Evolutionary conservation across 2,113 vertebrate genomes (phyloP).

Genomic region (Asarcornis scutulata): DNA sequence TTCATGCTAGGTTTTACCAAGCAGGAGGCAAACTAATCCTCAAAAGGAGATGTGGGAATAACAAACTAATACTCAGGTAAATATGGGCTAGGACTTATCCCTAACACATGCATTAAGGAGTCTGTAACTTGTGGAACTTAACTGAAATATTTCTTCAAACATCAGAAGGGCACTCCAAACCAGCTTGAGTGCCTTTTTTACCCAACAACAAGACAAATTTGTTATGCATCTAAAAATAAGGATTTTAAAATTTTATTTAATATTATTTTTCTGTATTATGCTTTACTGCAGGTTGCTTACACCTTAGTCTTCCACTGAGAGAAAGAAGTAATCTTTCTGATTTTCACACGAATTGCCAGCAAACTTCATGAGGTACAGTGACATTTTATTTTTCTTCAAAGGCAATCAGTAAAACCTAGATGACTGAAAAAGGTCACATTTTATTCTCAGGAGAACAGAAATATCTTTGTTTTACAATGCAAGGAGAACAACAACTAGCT

Average conservation of each 20-base stretch:
- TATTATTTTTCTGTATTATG: background rate
- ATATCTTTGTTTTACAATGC: background rate
- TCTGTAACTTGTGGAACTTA: background rate
- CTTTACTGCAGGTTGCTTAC: background rate
- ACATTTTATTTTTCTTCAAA: conserved; percentile 45
- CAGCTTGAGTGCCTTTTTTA: background rate
- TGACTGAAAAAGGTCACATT: conserved; percentile 27
- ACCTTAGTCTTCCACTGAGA: background rate
- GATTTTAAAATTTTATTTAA: background rate
- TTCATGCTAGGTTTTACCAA: background rate
- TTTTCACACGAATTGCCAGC: background rate
- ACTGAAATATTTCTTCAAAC: background rate
- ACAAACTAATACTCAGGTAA: background rate
- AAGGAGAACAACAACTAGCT: background rate
- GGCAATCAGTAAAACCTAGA: background rate
- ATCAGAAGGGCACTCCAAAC: background rate
- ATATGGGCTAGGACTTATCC: background rate
- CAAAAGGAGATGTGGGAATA: background rate
- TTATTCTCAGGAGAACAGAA: background rate
- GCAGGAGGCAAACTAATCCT: background rate
- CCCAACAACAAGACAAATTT: background rate
- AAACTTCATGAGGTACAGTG: background rate
- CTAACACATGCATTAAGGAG: background rate
- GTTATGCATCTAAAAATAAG: background rate
- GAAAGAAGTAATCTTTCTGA: background rate